Conservation (phyloP, 1,140 invertebrate genomes). For the Ladona fulva region DNA sequence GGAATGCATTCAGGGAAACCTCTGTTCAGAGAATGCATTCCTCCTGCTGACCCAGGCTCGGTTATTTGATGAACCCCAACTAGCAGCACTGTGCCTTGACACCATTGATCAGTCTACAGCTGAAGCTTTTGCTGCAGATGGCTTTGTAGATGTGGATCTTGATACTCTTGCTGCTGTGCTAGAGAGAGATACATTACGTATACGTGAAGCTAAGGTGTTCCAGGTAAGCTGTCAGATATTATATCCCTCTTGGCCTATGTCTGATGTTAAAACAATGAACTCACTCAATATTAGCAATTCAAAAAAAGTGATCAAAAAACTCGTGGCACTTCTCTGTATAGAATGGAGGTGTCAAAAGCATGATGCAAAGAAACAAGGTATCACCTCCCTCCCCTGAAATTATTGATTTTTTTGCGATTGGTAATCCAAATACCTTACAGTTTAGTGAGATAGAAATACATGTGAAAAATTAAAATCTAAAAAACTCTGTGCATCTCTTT, state of each 20-base stretch:
- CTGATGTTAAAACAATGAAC: constrained; percentile 34
- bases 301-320: constrained; percentile 29
- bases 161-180: constrained; percentile 72
- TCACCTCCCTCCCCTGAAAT: no score
- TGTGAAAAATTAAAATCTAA: no score
- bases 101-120: constrained; percentile 79
- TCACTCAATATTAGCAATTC: constrained; percentile 30
- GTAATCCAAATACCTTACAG: no score
- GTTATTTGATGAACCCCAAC: constrained; percentile 69
- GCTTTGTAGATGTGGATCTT: constrained; percentile 79
- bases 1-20: constrained; percentile 41
- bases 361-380: no score
- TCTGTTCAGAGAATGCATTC: constrained; percentile 78
- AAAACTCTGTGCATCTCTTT: no score
- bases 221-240: constrained; percentile 34
- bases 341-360: not conserved
- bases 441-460: no score
- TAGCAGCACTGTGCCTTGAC: constrained; percentile 71
- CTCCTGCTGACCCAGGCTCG: constrained; percentile 67
- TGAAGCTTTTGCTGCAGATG: constrained; percentile 72
- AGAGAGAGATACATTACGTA: constrained; percentile 70
- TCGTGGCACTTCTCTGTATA: not conserved
- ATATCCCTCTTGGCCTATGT: constrained; percentile 31
- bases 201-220: constrained; percentile 75
- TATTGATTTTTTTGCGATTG: no score